phyloP scores from a whole-genome alignment of 2,113 vertebrate genomes.

The Etheostoma spectabile region DNA sequence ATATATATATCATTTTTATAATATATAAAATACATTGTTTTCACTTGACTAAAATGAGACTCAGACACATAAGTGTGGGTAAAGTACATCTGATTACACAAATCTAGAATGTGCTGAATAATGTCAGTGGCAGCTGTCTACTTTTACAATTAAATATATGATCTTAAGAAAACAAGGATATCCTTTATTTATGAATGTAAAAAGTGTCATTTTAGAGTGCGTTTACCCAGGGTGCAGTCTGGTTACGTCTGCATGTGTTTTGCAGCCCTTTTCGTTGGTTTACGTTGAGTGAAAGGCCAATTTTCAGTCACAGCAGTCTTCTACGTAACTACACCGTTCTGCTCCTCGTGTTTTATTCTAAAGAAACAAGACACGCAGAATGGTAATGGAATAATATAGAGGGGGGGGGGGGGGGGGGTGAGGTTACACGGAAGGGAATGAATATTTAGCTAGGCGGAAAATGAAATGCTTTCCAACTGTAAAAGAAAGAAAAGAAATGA shows the following conservation, averaged over 20 bases:
- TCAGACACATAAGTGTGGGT: not conserved
- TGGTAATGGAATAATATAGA: constrained; percentile 25
- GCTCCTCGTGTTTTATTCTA: constrained; percentile 9
- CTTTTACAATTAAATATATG: not conserved
- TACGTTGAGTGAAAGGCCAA: not conserved
- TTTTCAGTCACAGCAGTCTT: not conserved
- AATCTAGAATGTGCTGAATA: not conserved
- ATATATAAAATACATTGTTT: too few species aligned
- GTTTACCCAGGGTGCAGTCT: not conserved
- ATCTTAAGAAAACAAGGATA: not conserved
- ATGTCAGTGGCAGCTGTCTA: not conserved
- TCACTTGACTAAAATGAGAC: not conserved
- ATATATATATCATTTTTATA: too few species aligned
- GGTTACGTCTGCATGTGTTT: not conserved
- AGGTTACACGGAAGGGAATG: constrained; percentile 3
- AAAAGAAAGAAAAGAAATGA: too few species aligned
- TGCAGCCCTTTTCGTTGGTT: not conserved
- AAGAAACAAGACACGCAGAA: not conserved
- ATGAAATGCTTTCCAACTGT: constrained; percentile 22
- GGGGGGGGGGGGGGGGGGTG: not conserved
- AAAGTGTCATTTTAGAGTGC: not conserved
- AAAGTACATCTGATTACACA: not conserved
- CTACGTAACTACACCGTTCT: not conserved
- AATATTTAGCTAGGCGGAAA: constrained; percentile 31
- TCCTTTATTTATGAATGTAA: not conserved